Base-by-base conservation (phyloP, 92 coral and sea anemone species). In the Diadumene lineata region DNA sequence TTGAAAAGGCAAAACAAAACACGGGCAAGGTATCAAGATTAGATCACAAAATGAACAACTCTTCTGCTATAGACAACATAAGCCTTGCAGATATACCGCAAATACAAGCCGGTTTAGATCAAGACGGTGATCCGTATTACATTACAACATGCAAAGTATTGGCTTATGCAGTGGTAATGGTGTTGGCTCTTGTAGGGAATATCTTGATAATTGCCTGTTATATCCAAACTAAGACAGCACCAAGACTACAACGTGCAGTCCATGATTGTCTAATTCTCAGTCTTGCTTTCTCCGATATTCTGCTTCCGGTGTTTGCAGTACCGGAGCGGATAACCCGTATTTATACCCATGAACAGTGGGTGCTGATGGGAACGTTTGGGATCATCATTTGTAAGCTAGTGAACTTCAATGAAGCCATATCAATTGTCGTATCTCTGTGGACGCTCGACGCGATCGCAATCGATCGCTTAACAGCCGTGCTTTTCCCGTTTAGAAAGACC, bases 331-430 rank as follows among this genome's bases (percentile, higher is more conserved):
- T 77, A 67, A 67, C 74, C 16, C 82, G 82, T 25, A 15, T 77
- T 22, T 56, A 66, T 33, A 24, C 46, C 21, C n/a, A 77, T 63
- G 58, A 77, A 17, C 56, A 28, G 51, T 77, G 82, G 82, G 43
- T 77, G 17, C 31, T 77, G 61, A 72, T 61, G n/a, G 80, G 82
- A 31, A 22, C 34, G 16, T 29, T 77, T 26, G 82, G 82, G 18
- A 32, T 66, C 22, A 28, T 67, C 18, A 53, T 77, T 50, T 77
- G 82, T 29, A 77, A 77, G 30, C 11, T 77, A 0, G 82, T 77
- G 55, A 67, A 77, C 70, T 77, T 77, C 68, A 77, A 66, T 68
- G 82, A 77, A 38, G 82, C 82, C 0, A 74, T 77, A 28, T 77
- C 82, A 7, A 38, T 77, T 25, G 82, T 77, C 33, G 82, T 44